Evolutionary conservation across 1,140 invertebrate species (phyloP).

Genomic region (Hypsibius dujardini): DNA sequence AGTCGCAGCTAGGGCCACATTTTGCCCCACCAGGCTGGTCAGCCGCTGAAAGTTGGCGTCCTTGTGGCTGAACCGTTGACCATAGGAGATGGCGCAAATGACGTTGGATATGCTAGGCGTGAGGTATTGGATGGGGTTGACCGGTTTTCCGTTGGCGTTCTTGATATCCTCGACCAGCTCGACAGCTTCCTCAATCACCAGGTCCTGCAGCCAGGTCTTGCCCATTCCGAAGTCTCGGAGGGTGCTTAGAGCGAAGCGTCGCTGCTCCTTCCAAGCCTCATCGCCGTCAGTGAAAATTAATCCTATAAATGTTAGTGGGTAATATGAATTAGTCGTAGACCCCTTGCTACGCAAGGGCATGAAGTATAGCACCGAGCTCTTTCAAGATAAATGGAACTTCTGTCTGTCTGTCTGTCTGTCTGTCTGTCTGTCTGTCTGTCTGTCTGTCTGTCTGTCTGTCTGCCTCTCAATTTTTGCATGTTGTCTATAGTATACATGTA

Average conservation of each 20-base stretch:
- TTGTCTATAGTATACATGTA: too few relatives aligned
- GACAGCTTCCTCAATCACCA: background rate
- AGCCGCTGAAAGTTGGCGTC: background rate
- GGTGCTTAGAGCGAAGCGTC: slow-evolving; percentile 2
- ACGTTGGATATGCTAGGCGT: background rate
- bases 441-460: too few relatives aligned
- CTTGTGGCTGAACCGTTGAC: background rate
- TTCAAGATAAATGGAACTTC: too few relatives aligned
- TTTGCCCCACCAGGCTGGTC: too few relatives aligned
- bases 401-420: too few relatives aligned
- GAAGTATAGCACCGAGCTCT: too few relatives aligned
- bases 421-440: too few relatives aligned
- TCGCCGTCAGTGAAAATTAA: background rate
- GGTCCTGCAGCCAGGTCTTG: background rate
- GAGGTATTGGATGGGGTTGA: background rate
- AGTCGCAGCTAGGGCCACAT: background rate
- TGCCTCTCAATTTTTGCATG: too few relatives aligned
- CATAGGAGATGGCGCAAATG: background rate
- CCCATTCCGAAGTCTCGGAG: slow-evolving; percentile 14
- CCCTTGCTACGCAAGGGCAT: too few relatives aligned
- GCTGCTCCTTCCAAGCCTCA: background rate
- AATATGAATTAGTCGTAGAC: too few relatives aligned
- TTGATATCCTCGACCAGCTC: background rate
- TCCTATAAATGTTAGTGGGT: background rate
- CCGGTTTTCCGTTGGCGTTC: background rate